A percentile compares a stretch with the other conserved stretches of the same genome.
Conservation (phyloP, 2,888 invertebrate species). For the Acanthosepion lycidas region DNA sequence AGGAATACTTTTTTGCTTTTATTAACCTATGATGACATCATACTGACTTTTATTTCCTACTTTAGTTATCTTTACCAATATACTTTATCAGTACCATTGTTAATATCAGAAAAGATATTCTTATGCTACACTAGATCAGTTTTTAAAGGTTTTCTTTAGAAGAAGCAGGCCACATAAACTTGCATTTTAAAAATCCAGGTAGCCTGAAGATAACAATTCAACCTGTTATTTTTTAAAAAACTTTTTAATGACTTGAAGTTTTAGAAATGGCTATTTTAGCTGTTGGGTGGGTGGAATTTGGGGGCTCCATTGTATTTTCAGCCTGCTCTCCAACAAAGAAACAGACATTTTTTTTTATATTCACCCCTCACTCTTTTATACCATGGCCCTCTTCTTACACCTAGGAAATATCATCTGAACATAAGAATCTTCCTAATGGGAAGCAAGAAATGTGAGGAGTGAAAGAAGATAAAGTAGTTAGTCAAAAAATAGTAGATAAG, state of each 20-base stretch:
- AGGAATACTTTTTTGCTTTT: no score
- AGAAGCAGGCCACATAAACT: not conserved
- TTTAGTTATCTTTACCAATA: no score
- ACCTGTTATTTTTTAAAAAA: not conserved
- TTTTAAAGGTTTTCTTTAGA: not conserved
- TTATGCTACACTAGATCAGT: not conserved
- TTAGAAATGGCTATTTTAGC: not conserved
- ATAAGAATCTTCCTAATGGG: not conserved
- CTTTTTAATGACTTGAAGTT: not conserved
- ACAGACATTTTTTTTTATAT: not conserved
- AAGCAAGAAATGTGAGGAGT: not conserved
- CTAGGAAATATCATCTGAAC: not conserved
- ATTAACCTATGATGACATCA: no score
- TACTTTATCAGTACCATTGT: not conserved
- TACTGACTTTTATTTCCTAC: no score
- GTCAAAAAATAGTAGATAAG: not conserved
- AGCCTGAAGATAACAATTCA: not conserved
- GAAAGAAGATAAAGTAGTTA: slow-evolving; percentile 15
- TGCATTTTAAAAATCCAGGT: not conserved
- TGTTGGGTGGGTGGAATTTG: not conserved
- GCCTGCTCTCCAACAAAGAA: not conserved
- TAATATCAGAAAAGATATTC: not conserved
- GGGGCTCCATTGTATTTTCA: not conserved
- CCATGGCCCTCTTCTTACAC: no score
- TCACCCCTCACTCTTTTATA: not conserved